Evolutionary conservation across 2,797 vertebrate genomes (phyloP), one percentile per base, ranked within the genome.

Genomic region (Characodon lateralis): DNA sequence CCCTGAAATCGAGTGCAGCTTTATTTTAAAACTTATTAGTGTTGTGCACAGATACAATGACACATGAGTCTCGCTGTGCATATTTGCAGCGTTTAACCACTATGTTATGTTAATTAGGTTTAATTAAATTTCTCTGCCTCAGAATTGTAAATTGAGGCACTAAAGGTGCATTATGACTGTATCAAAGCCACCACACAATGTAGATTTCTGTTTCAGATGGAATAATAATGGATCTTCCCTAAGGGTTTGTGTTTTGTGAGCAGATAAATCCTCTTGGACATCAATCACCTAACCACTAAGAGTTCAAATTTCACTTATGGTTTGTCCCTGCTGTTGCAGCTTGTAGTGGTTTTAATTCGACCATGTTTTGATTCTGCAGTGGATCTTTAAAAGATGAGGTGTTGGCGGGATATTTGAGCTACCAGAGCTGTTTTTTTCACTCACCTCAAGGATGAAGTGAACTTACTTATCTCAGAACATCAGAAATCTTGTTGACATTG

Each of bases 321-420:
- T 77, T 71, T 77, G 41, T 71, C 78, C 69, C 78, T 72, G 53
- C 77, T 85, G 85, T 84, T 85, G 71, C 66, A 80, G 89, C 76
- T 76, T 51, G 75, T 85, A 61, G 79, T 48, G 77, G 70, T 85
- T 92, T 91, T 93, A 89, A 93, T 93, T 87, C 87, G 80, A 90
- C 74, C 83, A 73, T 76, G 85, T 84, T 91, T 59, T 86, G 74
- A 85, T 87, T 51, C 79, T 70, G 74, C 68, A 74, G 82, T 55
- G 74, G 69, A 92, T 91, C 74, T 91, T 88, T 94, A 92, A 93
- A 92, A 92, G 87, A 93, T 87, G 85, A 92, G 88, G 86, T 86
- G 77, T 88, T 92, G 92, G 90, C 89, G 77, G 79, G 66, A 70
- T 78, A 77, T 84, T 83, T 65, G 73, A 1, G 22, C 81, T 88